Evolutionary conservation across 2,113 vertebrate genomes (phyloP).

Genomic region (Perca schrenkii): DNA sequence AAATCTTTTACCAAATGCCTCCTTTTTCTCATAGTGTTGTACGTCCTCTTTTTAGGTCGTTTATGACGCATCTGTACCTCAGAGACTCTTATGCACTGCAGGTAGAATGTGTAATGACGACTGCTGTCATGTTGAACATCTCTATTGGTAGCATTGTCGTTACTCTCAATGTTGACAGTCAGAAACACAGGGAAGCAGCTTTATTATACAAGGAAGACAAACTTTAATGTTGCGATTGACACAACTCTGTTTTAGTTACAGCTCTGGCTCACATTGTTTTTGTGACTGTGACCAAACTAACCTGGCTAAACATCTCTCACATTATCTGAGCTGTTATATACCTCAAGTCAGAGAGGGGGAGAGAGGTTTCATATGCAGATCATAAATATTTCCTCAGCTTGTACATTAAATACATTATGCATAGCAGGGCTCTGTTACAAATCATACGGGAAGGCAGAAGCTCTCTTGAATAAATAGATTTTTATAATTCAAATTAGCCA

Average conservation of each 20-base stretch:
- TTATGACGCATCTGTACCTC: not conserved
- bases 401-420: slow-evolving; percentile 58
- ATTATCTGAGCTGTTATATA: not conserved
- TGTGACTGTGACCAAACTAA: not conserved
- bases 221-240: slow-evolving; percentile 9
- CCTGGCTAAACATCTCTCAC: not conserved
- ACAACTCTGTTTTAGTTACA: not conserved
- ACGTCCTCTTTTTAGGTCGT: not conserved
- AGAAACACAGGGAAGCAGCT: slow-evolving; percentile 42
- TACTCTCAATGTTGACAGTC: slow-evolving; percentile 64
- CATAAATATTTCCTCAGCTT: slow-evolving; percentile 57
- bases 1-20: not conserved
- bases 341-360: not conserved
- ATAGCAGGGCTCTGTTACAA: slow-evolving; percentile 40
- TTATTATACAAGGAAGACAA: not conserved
- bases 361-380: slow-evolving; percentile 46
- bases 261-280: not conserved
- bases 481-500: slow-evolving; percentile 71
- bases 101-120: slow-evolving; percentile 15
- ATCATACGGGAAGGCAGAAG: slow-evolving; percentile 45
- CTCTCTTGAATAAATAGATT: slow-evolving; percentile 58
- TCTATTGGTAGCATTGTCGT: slow-evolving; percentile 18
- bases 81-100: slow-evolving; percentile 8
- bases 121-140: slow-evolving; percentile 25
- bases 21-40: not conserved